A percentile compares a stretch with the other conserved stretches of the same genome.
These are phyloP conservation scores for Lasius platythorax DNA, from an alignment of 2,888 invertebrate genomes.

Conservation along the genomic window DNA sequence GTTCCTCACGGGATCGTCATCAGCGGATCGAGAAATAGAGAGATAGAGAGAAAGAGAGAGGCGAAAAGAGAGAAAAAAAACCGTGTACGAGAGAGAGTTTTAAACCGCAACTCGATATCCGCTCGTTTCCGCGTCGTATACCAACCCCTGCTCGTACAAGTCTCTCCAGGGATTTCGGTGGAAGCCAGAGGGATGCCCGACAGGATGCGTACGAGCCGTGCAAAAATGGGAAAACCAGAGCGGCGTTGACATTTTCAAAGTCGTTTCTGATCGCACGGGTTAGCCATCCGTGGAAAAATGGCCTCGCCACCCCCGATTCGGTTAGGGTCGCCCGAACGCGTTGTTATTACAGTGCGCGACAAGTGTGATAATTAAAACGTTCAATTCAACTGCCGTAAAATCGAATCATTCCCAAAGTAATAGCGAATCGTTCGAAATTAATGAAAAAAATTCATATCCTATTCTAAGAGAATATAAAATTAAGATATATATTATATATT, in stretches of 20 bases:
- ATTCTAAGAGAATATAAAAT: neutral
- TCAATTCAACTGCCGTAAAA: slow-evolving; percentile 1
- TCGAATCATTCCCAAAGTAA: neutral
- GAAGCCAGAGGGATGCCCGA: slow-evolving; percentile 73
- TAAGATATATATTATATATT: neutral
- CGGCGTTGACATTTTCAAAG: slow-evolving; percentile 56
- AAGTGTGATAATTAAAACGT: slow-evolving; percentile 39
- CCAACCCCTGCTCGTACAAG: slow-evolving; percentile 71
- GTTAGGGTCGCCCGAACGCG: slow-evolving; percentile 25
- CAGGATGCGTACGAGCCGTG: slow-evolving; percentile 58
- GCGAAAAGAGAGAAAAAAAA: slow-evolving; percentile 66
- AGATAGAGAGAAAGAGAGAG: slow-evolving; percentile 54
- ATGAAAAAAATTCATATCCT: neutral
- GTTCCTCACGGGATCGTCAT: slow-evolving; percentile 75
- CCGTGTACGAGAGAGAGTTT: slow-evolving; percentile 72
- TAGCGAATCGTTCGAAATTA: neutral
- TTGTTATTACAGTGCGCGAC: slow-evolving; percentile 38
- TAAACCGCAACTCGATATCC: slow-evolving; percentile 85
- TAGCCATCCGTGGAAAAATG: slow-evolving; percentile 28
- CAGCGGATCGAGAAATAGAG: slow-evolving; percentile 69
- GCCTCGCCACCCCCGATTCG: slow-evolving; percentile 15
- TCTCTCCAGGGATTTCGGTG: slow-evolving; percentile 75
- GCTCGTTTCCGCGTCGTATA: slow-evolving; percentile 80
- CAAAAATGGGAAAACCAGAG: slow-evolving; percentile 72
- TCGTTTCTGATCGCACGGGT: slow-evolving; percentile 57